These are phyloP conservation scores for Drosophila quinaria DNA, from an alignment of 2,888 invertebrate genomes.

Conservation along the genomic window DNA sequence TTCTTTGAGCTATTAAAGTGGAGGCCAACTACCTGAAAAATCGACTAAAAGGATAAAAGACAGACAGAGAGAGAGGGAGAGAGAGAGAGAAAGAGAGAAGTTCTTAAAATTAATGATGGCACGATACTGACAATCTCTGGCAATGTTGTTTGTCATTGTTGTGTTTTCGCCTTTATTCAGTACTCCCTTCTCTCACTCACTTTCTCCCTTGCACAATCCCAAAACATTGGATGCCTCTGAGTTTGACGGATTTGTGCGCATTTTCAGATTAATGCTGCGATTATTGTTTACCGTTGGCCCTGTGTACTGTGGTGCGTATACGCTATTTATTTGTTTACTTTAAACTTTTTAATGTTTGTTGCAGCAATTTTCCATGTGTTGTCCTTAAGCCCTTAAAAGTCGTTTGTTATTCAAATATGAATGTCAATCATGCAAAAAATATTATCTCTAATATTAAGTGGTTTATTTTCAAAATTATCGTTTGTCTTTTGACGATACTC, in stretches of 20 bases:
- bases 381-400: conserved; percentile 3
- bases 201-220: conserved; percentile 1
- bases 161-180: conserved; percentile 45
- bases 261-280: conserved; percentile 80
- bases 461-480: neutral
- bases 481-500: neutral
- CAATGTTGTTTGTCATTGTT: conserved; percentile 66
- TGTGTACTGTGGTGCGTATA: conserved; percentile 61
- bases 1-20: conserved; percentile 31
- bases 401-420: conserved; percentile 3
- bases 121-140: conserved; percentile 57
- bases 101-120: conserved; percentile 72
- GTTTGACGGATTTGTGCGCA: conserved; percentile 80
- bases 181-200: neutral
- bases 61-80: conserved; percentile 15
- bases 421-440: neutral
- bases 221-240: conserved; percentile 43
- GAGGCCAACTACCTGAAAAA: conserved; percentile 60
- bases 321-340: conserved; percentile 10
- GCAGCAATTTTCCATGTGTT: conserved; percentile 11
- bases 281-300: conserved; percentile 74
- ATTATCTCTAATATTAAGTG: neutral
- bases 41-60: conserved; percentile 50
- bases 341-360: conserved; percentile 14
- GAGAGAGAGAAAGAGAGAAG: conserved; percentile 28